Evolutionary conservation across 92 coral and sea anemone species (phyloP), one percentile per base, ranked within the genome.

Genomic region (Metridium senile): DNA sequence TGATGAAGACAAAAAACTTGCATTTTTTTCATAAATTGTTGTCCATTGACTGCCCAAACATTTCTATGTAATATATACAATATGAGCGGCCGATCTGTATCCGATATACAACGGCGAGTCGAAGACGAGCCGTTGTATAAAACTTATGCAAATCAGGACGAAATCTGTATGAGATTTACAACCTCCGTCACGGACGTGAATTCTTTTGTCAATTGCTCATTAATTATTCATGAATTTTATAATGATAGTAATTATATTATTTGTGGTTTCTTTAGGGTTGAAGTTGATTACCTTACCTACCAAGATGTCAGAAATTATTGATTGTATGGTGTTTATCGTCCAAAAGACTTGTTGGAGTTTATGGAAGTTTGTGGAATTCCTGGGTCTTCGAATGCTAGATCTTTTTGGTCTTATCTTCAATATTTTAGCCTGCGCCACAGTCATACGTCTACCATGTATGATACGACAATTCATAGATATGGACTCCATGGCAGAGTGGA

Each of bases 251-350:
- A 4, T 39, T 6, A 39, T 39, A 4, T 39, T 4, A 39, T 4
- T 39, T 6, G 13, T 39, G 13, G 6, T 39, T 39, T 39, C 13
- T 39, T 39, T 13, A 39, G 49, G 49, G 49, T 39, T 39, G 49
- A 39, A 4, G 49, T 39, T 4, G 49, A 39, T 39, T 39, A 39
- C 49, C 49, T 39, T 13, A 39, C 6, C 45, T 1, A 28, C 13
- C 80, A 84, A 89, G 84, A 95, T 95, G 99, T 95, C 99, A 2
- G 99, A 95, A 86, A 88, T 95, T 3, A 92, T 95, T 62, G 99
- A 95, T 72, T 95, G 99, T 71, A 95, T 95, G 62, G 89, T 93
- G 35, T 95, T 64, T 51, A 74, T 95, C 30, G 97, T 95, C 46
- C 93, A 78, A 62, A 95, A 95, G 77, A 84, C 97, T 23, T 95